Evolutionary conservation across 2,888 invertebrate genomes (phyloP), one percentile per base, ranked within the genome.

Genomic region (Thecocarcelia acutangulata): DNA sequence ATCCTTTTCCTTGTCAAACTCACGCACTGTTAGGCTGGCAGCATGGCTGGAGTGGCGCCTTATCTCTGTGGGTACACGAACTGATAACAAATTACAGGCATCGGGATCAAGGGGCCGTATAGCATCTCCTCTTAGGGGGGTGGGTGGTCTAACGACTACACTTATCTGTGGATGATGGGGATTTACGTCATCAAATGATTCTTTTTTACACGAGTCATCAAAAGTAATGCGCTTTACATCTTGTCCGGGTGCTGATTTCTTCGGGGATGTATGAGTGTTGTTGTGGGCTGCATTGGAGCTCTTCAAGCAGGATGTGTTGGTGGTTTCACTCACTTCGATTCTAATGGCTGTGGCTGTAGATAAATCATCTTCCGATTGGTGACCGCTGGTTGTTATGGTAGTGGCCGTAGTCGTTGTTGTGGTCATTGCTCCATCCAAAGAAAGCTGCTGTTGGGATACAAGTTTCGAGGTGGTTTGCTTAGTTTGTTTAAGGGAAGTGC

Each of bases 61-160:
- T 87, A 92, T 86, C 84, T 90, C 90, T 69, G 87, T 86, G 56
- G 88, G 85, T 70, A 86, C 28, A 90, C 92, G 87, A 24, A 87
- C 87, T 52, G 88, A 85, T 68, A 89, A 84, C 73, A 89, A 74
- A 78, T 86, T 86, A 61, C 85, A 73, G 61, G 87, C 91, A 91
- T 82, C 90, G 83, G 92, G 91, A 82, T 85, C 74, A 75, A 87
- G 75, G 80, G 92, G 91, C 86, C 92, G 92, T 59, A 89, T 84
- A 80, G 92, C 92, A 85, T 94, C 94, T 85, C 93, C 93, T 86
- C 93, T 92, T 80, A 94, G 93, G 58, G 95, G 95, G 70, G 95
- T 95, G 52, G 95, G 95, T 83, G 95, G 95, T 87, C 95, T 94
- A 48, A 95, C 94, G 61, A 95, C 93, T 48, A 95, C 94, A 89